Conservation (phyloP, 2,888 invertebrate genomes). For the Acanthopleura granulata region DNA sequence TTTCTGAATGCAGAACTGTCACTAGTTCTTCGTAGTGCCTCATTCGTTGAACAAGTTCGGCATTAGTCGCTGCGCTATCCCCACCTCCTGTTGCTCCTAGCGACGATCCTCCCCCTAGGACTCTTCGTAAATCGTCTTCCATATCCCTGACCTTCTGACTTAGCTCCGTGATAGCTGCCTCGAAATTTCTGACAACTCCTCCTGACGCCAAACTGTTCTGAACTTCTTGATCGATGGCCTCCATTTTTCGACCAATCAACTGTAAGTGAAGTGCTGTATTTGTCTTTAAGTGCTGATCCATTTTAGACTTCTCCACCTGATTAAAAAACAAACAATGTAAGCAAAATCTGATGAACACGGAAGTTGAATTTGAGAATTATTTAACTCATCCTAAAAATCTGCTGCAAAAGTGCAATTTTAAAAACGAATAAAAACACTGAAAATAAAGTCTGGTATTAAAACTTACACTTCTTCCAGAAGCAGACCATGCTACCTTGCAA, state of each 20-base stretch:
- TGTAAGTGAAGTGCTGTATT: constrained; percentile 31
- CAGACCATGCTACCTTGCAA: no score
- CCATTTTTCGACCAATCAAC: not conserved
- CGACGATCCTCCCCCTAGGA: constrained; percentile 23
- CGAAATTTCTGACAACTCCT: constrained; percentile 16
- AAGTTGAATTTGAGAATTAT: no score
- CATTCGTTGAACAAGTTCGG: not conserved
- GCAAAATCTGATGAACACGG: no score
- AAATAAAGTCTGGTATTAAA: no score
- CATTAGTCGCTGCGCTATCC: constrained; percentile 15
- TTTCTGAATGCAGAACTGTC: constrained; percentile 52
- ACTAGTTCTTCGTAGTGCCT: constrained; percentile 45
- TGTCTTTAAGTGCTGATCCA: constrained; percentile 28
- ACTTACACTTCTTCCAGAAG: no score
- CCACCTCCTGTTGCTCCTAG: not conserved
- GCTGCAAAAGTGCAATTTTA: no score
- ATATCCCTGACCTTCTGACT: constrained; percentile 25
- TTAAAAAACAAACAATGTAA: not conserved
- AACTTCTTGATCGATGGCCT: constrained; percentile 21
- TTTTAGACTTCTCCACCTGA: constrained; percentile 31
- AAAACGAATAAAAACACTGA: no score
- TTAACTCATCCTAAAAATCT: no score
- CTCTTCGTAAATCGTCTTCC: constrained; percentile 24
- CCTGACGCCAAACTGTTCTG: not conserved
- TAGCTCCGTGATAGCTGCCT: constrained; percentile 24